phyloP scores from a whole-genome alignment of 1,140 invertebrate genomes.

The Ceratitis capitata region DNA sequence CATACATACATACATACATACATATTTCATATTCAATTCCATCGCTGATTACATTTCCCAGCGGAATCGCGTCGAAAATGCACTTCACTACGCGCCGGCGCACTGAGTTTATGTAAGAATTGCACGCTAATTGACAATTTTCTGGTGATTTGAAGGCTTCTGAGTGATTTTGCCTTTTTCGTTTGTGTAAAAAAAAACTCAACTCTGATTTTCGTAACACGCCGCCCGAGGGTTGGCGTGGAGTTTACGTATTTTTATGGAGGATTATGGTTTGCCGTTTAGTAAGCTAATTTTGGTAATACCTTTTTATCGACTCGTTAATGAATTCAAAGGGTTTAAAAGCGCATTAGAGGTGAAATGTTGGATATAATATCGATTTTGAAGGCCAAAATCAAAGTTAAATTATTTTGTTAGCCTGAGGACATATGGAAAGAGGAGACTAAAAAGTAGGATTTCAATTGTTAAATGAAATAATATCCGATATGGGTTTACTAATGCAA shows the following conservation, averaged over 20 bases:
- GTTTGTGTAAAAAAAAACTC: neutral
- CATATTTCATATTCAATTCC: neutral
- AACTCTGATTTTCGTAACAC: neutral
- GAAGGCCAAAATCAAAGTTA: too few relatives aligned
- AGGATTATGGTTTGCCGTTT: neutral
- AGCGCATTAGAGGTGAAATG: too few relatives aligned
- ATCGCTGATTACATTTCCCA: slow-evolving; percentile 7
- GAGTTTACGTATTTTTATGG: neutral
- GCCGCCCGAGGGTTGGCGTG: neutral
- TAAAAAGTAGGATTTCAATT: too few relatives aligned
- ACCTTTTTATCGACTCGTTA: neutral
- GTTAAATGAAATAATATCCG: too few relatives aligned
- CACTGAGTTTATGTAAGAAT: slow-evolving; percentile 1
- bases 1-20: too few relatives aligned
- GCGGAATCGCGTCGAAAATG: slow-evolving; percentile 1
- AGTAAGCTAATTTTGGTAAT: neutral
- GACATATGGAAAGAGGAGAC: too few relatives aligned
- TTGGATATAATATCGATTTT: too few relatives aligned
- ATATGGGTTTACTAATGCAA: too few relatives aligned
- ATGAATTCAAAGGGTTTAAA: too few relatives aligned
- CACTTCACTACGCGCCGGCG: neutral
- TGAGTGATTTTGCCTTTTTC: slow-evolving; percentile 7
- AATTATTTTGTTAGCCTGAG: too few relatives aligned
- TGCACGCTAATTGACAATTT: slow-evolving; percentile 32
- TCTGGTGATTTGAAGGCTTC: slow-evolving; percentile 28